phyloP scores from a whole-genome alignment of 1,140 invertebrate genomes.

The Leucophenga varia region DNA sequence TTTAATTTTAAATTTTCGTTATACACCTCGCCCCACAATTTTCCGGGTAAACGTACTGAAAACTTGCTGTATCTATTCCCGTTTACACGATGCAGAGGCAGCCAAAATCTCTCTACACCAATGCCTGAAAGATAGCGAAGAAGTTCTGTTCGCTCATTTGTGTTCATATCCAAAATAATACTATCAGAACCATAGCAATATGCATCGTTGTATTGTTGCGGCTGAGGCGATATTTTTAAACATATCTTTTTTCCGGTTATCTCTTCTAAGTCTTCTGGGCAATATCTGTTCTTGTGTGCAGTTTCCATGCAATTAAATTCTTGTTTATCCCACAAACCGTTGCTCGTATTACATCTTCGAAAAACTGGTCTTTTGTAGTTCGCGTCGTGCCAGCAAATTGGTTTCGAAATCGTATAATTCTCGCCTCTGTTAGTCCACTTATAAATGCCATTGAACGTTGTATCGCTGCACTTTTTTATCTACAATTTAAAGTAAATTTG shows the following conservation, averaged over 20 bases:
- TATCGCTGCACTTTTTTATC: conserved; percentile 23
- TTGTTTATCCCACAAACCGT: conserved; percentile 17
- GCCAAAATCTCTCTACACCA: conserved; percentile 36
- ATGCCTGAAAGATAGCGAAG: too few species aligned
- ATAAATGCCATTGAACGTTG: background rate
- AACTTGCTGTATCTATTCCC: conserved; percentile 25
- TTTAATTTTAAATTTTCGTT: conserved; percentile 6
- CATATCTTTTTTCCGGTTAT: conserved; percentile 22
- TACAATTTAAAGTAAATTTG: too few species aligned
- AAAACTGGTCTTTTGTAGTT: conserved; percentile 19
- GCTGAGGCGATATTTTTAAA: conserved; percentile 21
- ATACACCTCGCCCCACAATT: conserved; percentile 29
- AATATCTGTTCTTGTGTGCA: conserved; percentile 10
- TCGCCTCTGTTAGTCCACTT: conserved; percentile 24
- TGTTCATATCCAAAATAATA: too few species aligned
- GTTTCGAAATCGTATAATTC: conserved; percentile 18
- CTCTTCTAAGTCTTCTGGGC: conserved; percentile 29
- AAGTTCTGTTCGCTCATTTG: too few species aligned
- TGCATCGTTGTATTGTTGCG: conserved; percentile 26
- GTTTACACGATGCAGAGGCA: conserved; percentile 30
- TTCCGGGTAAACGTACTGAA: conserved; percentile 37
- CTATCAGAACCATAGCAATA: conserved; percentile 35
- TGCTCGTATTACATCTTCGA: conserved; percentile 20
- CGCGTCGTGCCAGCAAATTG: conserved; percentile 16
- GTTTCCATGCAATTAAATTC: conserved; percentile 9